Evolutionary conservation across 2,888 invertebrate genomes (phyloP), one percentile per base, ranked within the genome.

Genomic region (Netelia fuscicornis): DNA sequence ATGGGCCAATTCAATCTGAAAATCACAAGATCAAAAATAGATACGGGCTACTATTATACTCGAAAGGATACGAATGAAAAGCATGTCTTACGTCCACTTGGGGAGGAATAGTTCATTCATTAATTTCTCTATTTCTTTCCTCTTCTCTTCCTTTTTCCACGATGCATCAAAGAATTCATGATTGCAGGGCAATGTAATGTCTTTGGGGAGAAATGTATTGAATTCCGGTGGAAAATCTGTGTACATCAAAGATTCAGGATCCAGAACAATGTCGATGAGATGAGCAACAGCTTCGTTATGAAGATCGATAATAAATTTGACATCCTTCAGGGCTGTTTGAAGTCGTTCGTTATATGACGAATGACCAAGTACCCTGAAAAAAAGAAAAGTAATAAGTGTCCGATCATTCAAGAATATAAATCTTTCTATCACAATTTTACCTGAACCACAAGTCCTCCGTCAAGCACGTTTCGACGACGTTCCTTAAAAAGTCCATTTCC

Each of bases 261-360:
- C 95, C 44, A 96, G 94, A 48, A 96, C 93, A 70, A 96, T 95
- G 62, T 95, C 92, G 56, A 95, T 95, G 68, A 97, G 92, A 88
- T 95, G 95, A 68, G 95, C 94, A 25, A 97, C 95, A 30, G 96
- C 96, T 87, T 95, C 95, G 90, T 97, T 97, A 90, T 96, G 97
- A 68, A 97, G 93, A 74, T 94, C 93, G 13, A 96, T 95, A 6
- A 96, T 94, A 89, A 95, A 94, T 89, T 94, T 92, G 74, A 97
- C 95, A 89, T 95, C 95, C 87, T 94, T 94, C 52, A 96, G 90
- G 67, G 96, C 94, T 2, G 83, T 76, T 13, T 87, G 83, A 8
- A 93, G 85, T 64, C 90, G 90, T 20, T 85, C 84, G 86, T 92
- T 92, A 25, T 88, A 90, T 13, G 86, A 82, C 0, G 91, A 89